phyloP scores from a whole-genome alignment of 2,113 vertebrate species.

The Syngnathus scovelli region DNA sequence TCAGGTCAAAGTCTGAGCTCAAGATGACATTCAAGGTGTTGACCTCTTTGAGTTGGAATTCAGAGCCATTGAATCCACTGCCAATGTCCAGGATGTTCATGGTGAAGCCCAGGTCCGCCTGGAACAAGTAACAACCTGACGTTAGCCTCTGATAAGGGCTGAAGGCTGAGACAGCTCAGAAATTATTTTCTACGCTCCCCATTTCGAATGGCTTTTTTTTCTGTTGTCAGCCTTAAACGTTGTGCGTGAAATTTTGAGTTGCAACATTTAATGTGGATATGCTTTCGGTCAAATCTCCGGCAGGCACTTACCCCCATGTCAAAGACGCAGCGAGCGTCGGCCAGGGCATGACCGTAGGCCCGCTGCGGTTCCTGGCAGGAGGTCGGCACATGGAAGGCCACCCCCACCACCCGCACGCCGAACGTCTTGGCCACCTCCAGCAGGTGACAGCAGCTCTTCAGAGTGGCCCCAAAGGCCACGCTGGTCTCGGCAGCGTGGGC shows the following conservation, averaged over 20 bases:
- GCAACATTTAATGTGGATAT: no score
- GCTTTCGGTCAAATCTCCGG: no score
- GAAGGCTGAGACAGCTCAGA: background rate
- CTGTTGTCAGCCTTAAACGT: no score
- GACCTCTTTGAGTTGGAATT: constrained; percentile 87
- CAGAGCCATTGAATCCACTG: constrained; percentile 87
- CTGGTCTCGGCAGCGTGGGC: constrained; percentile 85
- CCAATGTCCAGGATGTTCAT: constrained; percentile 95
- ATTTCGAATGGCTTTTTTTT: background rate
- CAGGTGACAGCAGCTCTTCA: constrained; percentile 92
- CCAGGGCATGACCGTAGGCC: constrained; percentile 84
- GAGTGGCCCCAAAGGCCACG: constrained; percentile 89
- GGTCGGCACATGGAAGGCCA: constrained; percentile 89
- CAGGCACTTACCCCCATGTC: constrained; percentile 90
- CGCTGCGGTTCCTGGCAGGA: constrained; percentile 86
- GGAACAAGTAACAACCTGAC: background rate
- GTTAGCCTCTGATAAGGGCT: background rate
- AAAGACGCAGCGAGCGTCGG: constrained; percentile 95
- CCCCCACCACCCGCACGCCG: constrained; percentile 85
- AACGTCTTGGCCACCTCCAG: constrained; percentile 91
- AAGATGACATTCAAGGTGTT: background rate
- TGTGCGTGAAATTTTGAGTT: background rate
- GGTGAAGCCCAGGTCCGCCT: constrained; percentile 92
- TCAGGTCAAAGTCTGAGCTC: background rate
- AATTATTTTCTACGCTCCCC: background rate